Conservation (phyloP, 2,797 vertebrate species). For the Mus minutoides region DNA sequence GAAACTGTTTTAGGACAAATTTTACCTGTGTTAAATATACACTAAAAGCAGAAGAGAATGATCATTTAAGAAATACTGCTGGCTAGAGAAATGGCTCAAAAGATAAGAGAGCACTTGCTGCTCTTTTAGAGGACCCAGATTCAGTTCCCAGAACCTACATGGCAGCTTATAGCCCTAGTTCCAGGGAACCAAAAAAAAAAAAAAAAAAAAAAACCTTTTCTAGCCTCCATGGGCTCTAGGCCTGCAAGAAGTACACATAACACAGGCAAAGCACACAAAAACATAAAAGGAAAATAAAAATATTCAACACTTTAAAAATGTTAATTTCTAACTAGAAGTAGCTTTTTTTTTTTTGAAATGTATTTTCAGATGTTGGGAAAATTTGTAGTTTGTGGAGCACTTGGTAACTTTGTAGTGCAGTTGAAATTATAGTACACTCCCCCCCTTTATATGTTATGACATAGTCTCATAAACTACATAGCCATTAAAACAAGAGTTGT, state of each 20-base stretch:
- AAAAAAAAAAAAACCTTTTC: neutral
- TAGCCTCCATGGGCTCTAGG: neutral
- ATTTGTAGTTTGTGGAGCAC: conserved; percentile 4
- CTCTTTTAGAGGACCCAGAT: neutral
- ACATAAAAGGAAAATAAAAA: neutral
- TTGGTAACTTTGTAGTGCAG: conserved; percentile 50
- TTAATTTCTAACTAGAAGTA: neutral
- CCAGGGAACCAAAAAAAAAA: neutral
- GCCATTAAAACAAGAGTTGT: conserved; percentile 46
- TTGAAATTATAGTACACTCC: conserved; percentile 33
- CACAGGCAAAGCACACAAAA: neutral
- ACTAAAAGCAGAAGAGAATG: conserved; percentile 25
- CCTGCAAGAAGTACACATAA: neutral
- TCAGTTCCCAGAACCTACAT: neutral
- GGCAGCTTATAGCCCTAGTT: neutral
- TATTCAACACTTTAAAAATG: neutral
- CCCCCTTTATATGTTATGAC: neutral
- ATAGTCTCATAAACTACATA: conserved; percentile 22
- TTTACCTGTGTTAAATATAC: neutral
- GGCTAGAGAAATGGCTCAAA: neutral
- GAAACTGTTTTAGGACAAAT: conserved; percentile 21
- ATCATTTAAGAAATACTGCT: conserved; percentile 15
- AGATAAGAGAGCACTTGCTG: neutral
- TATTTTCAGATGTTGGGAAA: conserved; percentile 15
- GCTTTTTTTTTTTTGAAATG: conserved; percentile 54